Conservation (phyloP, 2,888 invertebrate genomes). For the Plemyria rubiginata region DNA sequence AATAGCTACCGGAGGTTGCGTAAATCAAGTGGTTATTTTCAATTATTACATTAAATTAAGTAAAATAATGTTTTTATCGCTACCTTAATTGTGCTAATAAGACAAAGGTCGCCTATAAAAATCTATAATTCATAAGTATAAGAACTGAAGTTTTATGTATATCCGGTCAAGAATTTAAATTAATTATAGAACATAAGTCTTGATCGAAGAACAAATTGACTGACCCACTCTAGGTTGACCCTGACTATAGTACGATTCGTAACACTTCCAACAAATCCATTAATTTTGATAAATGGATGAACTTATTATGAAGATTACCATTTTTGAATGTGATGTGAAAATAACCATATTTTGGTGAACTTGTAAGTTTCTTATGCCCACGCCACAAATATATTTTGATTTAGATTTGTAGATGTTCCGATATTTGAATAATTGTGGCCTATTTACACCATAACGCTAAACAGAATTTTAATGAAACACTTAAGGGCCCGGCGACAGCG, state of each 20-base stretch:
- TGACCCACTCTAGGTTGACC: constrained; percentile 7
- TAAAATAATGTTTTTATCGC: not conserved
- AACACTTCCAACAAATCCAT: too few species aligned
- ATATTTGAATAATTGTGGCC: too few species aligned
- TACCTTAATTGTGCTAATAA: not conserved
- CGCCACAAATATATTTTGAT: too few species aligned
- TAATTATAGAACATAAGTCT: not conserved
- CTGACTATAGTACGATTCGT: constrained; percentile 1
- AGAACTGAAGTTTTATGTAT: not conserved
- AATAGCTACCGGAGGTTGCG: constrained; percentile 23
- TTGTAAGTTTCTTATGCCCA: too few species aligned
- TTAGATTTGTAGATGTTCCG: too few species aligned
- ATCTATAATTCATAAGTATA: not conserved
- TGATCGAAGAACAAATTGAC: not conserved
- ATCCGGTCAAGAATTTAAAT: not conserved
- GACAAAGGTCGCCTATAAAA: not conserved
- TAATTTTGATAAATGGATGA: too few species aligned
- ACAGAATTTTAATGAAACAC: too few species aligned
- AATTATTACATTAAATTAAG: not conserved
- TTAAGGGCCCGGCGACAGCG: too few species aligned
- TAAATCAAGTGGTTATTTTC: constrained; percentile 7
- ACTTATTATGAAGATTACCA: too few species aligned
- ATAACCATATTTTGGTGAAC: too few species aligned
- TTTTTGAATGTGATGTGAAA: too few species aligned
- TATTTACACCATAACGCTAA: too few species aligned